Percentiles rank a stretch among this genome's conserved stretches.
Conservation (phyloP, 1,140 invertebrate species). For the Octopus sinensis region DNA sequence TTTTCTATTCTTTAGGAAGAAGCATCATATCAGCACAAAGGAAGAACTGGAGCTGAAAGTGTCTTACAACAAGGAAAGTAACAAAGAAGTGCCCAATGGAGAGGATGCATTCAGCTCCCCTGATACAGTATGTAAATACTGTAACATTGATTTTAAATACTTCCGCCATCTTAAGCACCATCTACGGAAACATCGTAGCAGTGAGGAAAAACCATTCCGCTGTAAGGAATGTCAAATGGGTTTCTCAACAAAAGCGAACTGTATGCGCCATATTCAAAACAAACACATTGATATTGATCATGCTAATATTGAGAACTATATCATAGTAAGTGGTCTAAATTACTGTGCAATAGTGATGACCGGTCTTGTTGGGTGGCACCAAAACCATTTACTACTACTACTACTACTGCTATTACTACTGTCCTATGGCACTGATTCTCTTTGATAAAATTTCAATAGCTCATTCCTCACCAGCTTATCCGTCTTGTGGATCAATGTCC, state of each 20-base stretch:
- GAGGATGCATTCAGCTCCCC: slow-evolving; percentile 41
- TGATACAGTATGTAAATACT: slow-evolving; percentile 59
- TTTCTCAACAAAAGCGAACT: slow-evolving; percentile 59
- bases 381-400: no score
- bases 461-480: no score
- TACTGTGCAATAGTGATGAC: no score
- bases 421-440: no score
- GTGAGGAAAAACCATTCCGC: slow-evolving; percentile 54
- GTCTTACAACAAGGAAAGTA: slow-evolving; percentile 73
- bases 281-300: slow-evolving; percentile 52
- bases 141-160: slow-evolving; percentile 58
- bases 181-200: slow-evolving; percentile 53
- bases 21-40: slow-evolving; percentile 76
- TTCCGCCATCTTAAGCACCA: slow-evolving; percentile 58
- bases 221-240: slow-evolving; percentile 54
- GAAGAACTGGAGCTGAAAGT: slow-evolving; percentile 83
- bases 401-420: no score
- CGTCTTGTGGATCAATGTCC: no score
- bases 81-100: slow-evolving; percentile 72
- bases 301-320: slow-evolving; percentile 42
- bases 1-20: slow-evolving; percentile 60
- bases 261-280: slow-evolving; percentile 57
- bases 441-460: no score
- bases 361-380: no score
- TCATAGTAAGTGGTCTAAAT: slow-evolving; percentile 32